Base-by-base conservation (phyloP, 2,888 invertebrate species). In the Ischnura elegans region DNA sequence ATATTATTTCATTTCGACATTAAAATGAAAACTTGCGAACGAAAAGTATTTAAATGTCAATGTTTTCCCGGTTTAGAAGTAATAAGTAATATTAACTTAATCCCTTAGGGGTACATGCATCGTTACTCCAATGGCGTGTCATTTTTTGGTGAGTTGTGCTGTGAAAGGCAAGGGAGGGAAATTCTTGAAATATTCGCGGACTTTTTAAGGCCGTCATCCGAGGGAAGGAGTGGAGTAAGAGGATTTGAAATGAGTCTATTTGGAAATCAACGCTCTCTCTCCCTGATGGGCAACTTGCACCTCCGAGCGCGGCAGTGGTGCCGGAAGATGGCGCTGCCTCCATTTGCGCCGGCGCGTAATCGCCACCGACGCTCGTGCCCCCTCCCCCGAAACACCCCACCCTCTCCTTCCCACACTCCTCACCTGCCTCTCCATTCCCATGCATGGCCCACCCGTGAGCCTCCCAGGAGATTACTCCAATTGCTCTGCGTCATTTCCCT, bases 261-360 rank as follows among this genome's bases (percentile, higher is more conserved):
- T 90, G 90, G 43, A 61, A 90, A 90, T 90, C 87, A 87, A 87
- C 87, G 87, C 46, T 55, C 51, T 87, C 51, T 87, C 61, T 19
- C n/a, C 55, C 61, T 90, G 61, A 90, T 42, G 51, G 90, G 90
- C 90, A 76, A 8, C 43, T 36, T 25, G 87, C 55, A 25, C 87
- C 87, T 87, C 36, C 76, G 76, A 36, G 87, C 45, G 87, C 43
- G 42, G 90, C 90, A 42, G 4, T 19, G 55, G 4, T 19, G 51
- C 16, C 66, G 55, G 94, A 87, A 87, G 93, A 86, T 90, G 90
- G 76, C 46, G 86, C 36, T 66, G 42, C 61, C 46, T 87, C 93
- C 93, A 93, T 94, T 94, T 93, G 94, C 93, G 93, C 93, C 94
- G 93, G 94, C 93, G 93, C 87, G n/a, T 47, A 90, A 47, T 87